Evolutionary conservation across 2,113 vertebrate genomes (phyloP).

Genomic region (Nanorana parkeri): DNA sequence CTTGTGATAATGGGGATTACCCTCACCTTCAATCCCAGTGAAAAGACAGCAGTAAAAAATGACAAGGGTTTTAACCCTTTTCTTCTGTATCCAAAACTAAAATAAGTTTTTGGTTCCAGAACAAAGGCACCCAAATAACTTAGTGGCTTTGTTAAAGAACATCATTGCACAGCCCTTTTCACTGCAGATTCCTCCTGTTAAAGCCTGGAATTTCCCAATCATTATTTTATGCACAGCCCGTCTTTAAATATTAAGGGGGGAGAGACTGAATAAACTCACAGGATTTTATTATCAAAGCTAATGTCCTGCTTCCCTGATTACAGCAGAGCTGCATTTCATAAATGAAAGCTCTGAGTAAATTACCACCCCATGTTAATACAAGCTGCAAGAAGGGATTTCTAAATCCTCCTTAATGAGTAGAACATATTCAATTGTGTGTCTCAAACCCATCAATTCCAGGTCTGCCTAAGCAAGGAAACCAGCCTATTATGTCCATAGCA

Average conservation of each 20-base stretch:
- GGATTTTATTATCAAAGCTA: conserved; percentile 58
- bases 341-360: conserved; percentile 53
- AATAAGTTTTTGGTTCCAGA: too few species aligned
- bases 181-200: conserved; percentile 17
- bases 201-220: conserved; percentile 66
- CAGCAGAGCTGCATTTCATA: conserved; percentile 59
- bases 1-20: too few species aligned
- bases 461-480: conserved; percentile 31
- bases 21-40: too few species aligned
- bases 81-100: too few species aligned
- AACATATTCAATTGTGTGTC: conserved; percentile 44
- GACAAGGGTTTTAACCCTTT: too few species aligned
- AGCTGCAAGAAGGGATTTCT: conserved; percentile 38
- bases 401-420: conserved; percentile 47
- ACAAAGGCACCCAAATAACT: too few species aligned
- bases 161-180: conserved; percentile 53
- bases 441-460: conserved; percentile 45
- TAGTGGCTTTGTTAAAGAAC: neutral
- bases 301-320: conserved; percentile 50
- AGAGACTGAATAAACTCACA: conserved; percentile 58
- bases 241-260: conserved; percentile 41
- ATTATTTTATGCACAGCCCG: conserved; percentile 63
- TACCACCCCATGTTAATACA: conserved; percentile 58
- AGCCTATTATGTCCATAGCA: conserved; percentile 16
- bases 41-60: too few species aligned